These are phyloP conservation scores for Pachypsylla venusta DNA, from an alignment of 1,140 invertebrate genomes.

Conservation along the genomic window DNA sequence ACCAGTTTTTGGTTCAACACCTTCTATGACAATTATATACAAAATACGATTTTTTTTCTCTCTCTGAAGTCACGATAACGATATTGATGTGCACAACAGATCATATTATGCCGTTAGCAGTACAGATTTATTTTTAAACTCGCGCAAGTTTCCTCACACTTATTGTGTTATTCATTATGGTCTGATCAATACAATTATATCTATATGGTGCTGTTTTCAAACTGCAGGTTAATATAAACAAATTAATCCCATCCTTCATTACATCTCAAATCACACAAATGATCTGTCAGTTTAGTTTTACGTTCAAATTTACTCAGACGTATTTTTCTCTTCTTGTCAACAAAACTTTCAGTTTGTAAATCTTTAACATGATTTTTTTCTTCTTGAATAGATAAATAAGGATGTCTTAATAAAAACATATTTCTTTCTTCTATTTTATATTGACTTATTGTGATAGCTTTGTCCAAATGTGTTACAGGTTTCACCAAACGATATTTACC, in stretches of 20 bases:
- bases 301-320: background rate
- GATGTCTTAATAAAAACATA: constrained; percentile 4
- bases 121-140: too few relatives aligned
- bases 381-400: background rate
- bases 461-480: background rate
- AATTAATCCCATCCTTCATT: background rate
- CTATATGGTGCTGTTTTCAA: too few relatives aligned
- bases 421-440: background rate
- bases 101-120: too few relatives aligned
- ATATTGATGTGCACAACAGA: too few relatives aligned
- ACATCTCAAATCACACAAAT: background rate
- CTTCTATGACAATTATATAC: too few relatives aligned
- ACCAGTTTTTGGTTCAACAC: too few relatives aligned
- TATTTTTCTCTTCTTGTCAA: background rate
- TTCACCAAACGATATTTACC: background rate
- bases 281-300: background rate
- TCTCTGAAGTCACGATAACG: too few relatives aligned
- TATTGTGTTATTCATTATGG: too few relatives aligned
- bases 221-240: too few relatives aligned
- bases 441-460: background rate
- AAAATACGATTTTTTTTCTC: too few relatives aligned
- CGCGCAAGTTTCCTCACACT: too few relatives aligned
- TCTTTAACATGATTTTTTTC: background rate
- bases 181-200: too few relatives aligned
- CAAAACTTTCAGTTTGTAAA: background rate